A percentile compares a stretch with the other conserved stretches of the same genome.
phyloP scores from a whole-genome alignment of 2,797 vertebrate species.

The Dermochelys coriacea region DNA sequence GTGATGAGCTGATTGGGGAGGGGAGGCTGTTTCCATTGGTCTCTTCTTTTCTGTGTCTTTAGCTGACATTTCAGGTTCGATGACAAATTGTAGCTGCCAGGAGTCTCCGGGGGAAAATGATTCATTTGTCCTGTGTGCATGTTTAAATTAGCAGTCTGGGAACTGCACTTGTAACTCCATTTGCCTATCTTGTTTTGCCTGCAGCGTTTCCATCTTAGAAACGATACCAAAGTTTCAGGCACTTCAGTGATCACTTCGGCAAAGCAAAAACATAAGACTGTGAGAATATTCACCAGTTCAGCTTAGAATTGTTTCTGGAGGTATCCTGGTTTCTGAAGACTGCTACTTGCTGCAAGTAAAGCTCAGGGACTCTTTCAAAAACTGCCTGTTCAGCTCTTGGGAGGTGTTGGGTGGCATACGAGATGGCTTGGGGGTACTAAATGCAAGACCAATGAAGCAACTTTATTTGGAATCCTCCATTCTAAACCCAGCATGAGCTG shows the following conservation, averaged over 20 bases:
- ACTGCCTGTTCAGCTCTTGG: neutral
- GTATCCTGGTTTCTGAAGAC: neutral
- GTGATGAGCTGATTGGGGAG: neutral
- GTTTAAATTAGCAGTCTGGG: constrained; percentile 74
- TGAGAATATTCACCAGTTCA: neutral
- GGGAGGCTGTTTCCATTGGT: neutral
- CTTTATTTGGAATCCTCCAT: neutral
- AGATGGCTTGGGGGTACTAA: neutral
- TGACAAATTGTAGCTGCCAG: constrained; percentile 57
- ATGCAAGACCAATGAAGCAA: neutral
- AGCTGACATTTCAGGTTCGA: constrained; percentile 63
- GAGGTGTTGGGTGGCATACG: neutral
- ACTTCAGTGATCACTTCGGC: neutral
- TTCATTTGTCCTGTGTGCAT: constrained; percentile 65
- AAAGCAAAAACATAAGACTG: neutral
- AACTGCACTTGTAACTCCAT: constrained; percentile 41
- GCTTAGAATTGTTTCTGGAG: neutral
- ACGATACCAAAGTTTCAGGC: rapidly evolving
- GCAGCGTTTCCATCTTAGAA: neutral
- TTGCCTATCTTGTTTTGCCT: neutral
- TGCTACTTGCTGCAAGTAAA: neutral
- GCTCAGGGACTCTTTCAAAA: neutral
- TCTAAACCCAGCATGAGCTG: neutral
- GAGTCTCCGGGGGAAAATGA: constrained; percentile 70
- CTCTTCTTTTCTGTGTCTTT: constrained; percentile 48